phyloP scores from a whole-genome alignment of 2,888 invertebrate genomes.

The Myopa testacea region DNA sequence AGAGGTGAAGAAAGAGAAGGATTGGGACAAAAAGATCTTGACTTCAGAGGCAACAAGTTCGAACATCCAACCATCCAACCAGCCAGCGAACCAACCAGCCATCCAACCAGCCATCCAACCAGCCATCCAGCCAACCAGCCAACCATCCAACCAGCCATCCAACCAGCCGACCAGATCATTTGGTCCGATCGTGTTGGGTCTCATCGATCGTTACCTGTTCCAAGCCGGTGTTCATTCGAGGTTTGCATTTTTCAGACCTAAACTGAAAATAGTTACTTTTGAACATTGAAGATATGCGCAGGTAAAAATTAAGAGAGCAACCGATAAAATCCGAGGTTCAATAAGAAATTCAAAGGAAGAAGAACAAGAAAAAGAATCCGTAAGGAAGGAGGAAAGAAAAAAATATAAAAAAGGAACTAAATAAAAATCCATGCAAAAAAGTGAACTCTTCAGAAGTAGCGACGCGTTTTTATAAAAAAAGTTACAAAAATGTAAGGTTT shows the following conservation, averaged over 20 bases:
- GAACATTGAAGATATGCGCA: constrained; percentile 42
- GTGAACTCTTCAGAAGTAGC: too few relatives aligned
- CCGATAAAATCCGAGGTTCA: constrained; percentile 8
- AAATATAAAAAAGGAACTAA: background rate
- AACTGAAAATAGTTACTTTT: constrained; percentile 44
- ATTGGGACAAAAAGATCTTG: too few relatives aligned
- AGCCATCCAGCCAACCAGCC: too few relatives aligned
- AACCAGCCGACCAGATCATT: background rate
- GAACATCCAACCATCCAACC: background rate
- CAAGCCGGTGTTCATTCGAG: background rate
- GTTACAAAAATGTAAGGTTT: too few relatives aligned
- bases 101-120: too few relatives aligned
- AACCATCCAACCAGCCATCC: background rate
- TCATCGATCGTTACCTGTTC: background rate
- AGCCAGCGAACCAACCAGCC: too few relatives aligned
- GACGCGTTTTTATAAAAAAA: too few relatives aligned
- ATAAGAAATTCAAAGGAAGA: constrained; percentile 7
- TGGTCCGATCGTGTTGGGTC: background rate
- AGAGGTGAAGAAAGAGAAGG: too few relatives aligned
- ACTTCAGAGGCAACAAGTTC: background rate
- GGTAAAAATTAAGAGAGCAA: constrained; percentile 24
- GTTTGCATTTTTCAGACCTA: background rate
- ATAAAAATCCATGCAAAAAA: too few relatives aligned
- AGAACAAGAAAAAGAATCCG: constrained; percentile 7
- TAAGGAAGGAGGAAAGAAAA: constrained; percentile 20